Percentiles rank a stretch among this genome's conserved stretches.
These are phyloP conservation scores for Cheilosia variabilis DNA, from an alignment of 2,888 invertebrate genomes.

Conservation along the genomic window DNA sequence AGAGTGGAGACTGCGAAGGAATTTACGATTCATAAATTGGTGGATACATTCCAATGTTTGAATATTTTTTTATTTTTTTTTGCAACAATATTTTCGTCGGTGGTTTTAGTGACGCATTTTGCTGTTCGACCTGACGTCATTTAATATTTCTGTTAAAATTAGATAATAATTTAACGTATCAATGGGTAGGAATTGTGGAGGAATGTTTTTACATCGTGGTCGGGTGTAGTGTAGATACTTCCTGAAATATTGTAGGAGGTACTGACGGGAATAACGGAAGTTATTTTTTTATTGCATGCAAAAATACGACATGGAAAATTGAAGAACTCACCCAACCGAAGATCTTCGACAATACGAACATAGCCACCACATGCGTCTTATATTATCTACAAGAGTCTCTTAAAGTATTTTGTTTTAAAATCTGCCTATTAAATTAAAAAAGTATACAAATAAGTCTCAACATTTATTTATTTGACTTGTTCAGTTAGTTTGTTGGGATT, in stretches of 20 bases:
- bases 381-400: no score
- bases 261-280: not conserved
- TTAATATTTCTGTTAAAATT: slow-evolving; percentile 48
- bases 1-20: not conserved
- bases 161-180: slow-evolving; percentile 33
- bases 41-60: slow-evolving; percentile 5
- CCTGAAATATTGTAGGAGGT: no score
- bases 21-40: slow-evolving; percentile 32
- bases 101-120: slow-evolving; percentile 43
- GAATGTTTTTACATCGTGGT: not conserved
- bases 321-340: no score
- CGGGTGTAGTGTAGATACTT: not conserved
- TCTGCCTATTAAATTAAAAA: no score
- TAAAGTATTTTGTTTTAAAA: no score
- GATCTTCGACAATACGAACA: no score
- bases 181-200: slow-evolving; percentile 14
- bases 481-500: no score
- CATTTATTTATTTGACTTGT: no score
- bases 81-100: slow-evolving; percentile 8
- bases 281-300: not conserved
- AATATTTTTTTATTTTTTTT: not conserved
- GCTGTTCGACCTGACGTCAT: slow-evolving; percentile 36
- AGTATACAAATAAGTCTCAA: no score
- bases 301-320: no score
- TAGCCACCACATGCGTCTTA: no score